Evolutionary conservation across 2,797 vertebrate genomes (phyloP).

Genomic region (Micropoecilia bifurca): DNA sequence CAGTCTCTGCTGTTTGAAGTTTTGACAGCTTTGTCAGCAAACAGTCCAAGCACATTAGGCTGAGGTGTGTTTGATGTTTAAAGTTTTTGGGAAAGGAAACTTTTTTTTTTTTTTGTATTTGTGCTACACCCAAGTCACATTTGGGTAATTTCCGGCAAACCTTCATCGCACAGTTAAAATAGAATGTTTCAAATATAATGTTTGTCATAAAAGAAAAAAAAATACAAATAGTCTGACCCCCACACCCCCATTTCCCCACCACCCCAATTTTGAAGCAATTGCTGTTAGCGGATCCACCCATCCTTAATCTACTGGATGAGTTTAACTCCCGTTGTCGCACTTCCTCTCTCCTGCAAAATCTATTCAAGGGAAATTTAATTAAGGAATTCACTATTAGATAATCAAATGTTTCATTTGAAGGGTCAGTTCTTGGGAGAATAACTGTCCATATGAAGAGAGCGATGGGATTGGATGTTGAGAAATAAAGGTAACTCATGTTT

Average conservation of each 20-base stretch:
- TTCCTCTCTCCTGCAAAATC: slow-evolving; percentile 70
- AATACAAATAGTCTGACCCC: slow-evolving; percentile 15
- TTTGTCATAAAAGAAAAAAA: slow-evolving; percentile 28
- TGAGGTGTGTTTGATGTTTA: slow-evolving; percentile 75
- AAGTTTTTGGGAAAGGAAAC: slow-evolving; percentile 54
- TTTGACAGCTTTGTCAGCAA: slow-evolving; percentile 80
- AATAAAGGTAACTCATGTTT: background rate
- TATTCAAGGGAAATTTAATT: slow-evolving; percentile 76
- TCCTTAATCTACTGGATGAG: slow-evolving; percentile 71
- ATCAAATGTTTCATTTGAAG: slow-evolving; percentile 69
- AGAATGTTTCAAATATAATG: slow-evolving; percentile 56
- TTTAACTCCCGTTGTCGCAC: slow-evolving; percentile 62
- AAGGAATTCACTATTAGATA: slow-evolving; percentile 67
- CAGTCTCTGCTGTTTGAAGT: slow-evolving; percentile 79
- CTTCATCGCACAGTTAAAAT: slow-evolving; percentile 46
- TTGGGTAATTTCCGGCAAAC: slow-evolving; percentile 53
- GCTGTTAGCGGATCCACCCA: slow-evolving; percentile 77
- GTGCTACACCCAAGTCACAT: slow-evolving; percentile 48
- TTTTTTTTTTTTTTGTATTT: slow-evolving; percentile 27
- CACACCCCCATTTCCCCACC: background rate
- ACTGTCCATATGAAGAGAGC: slow-evolving; percentile 40
- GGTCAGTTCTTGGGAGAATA: slow-evolving; percentile 50
- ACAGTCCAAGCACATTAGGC: slow-evolving; percentile 75
- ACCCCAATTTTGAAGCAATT: slow-evolving; percentile 55
- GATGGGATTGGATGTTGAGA: slow-evolving; percentile 30